Conservation (phyloP, 1,140 invertebrate species). For the Drosophila oshimai region DNA sequence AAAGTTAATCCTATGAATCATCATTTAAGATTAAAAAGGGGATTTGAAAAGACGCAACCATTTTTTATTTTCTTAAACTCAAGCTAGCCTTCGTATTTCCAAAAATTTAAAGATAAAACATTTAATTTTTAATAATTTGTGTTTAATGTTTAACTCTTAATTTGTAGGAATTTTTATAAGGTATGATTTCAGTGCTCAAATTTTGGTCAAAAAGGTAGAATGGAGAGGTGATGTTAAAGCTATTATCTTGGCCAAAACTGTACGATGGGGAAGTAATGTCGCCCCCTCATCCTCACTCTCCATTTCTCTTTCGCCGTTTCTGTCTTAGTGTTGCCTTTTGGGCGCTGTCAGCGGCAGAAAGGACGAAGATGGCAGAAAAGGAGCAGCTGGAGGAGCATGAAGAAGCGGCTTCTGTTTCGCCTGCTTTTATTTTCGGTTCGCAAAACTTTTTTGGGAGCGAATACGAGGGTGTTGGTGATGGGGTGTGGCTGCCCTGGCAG, state of each 20-base stretch:
- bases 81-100: no score
- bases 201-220: no score
- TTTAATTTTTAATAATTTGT: no score
- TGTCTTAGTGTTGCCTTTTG: constrained; percentile 26
- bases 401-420: constrained; percentile 32
- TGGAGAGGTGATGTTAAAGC: no score
- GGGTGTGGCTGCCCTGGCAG: constrained; percentile 42
- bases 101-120: no score
- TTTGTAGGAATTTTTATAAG: no score
- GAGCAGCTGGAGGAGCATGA: constrained; percentile 19
- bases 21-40: no score
- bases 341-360: constrained; percentile 44
- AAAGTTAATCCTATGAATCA: no score
- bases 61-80: no score
- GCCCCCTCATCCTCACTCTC: background rate
- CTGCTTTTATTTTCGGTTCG: constrained; percentile 63
- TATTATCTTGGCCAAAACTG: constrained; percentile 3
- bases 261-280: background rate
- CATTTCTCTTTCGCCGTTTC: constrained; percentile 2
- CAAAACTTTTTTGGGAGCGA: constrained; percentile 36
- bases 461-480: constrained; percentile 11
- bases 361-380: constrained; percentile 40
- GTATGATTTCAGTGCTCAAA: no score
- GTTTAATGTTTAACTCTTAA: no score
- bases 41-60: no score